These are phyloP conservation scores for Daubentonia madagascariensis DNA, from an alignment of 2,113 vertebrate genomes.

Conservation along the genomic window DNA sequence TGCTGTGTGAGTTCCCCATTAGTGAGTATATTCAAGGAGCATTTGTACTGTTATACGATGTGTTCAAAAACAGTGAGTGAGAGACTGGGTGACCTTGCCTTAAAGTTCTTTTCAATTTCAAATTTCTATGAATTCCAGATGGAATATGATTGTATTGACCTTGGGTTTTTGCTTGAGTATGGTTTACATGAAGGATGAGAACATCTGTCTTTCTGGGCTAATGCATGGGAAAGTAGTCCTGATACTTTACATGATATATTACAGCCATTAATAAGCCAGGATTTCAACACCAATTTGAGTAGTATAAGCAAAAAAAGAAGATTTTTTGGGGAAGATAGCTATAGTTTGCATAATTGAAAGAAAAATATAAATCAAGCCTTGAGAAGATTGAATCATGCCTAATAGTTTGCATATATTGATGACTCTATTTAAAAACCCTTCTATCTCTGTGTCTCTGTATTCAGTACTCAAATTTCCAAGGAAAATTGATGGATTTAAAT, in stretches of 20 bases:
- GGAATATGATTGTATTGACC: not conserved
- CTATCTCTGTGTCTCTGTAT: not conserved
- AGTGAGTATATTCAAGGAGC: not conserved
- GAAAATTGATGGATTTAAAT: not conserved
- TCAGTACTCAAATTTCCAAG: not conserved
- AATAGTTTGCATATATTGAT: too few relatives aligned
- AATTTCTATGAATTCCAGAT: not conserved
- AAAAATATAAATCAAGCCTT: not conserved
- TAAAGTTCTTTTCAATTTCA: slow-evolving; percentile 7
- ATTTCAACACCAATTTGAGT: not conserved
- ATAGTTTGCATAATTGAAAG: not conserved
- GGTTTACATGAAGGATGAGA: not conserved
- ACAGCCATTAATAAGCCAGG: slow-evolving; percentile 18
- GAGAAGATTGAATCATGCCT: not conserved
- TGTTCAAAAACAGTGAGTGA: not conserved
- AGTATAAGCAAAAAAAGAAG: not conserved
- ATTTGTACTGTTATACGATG: not conserved
- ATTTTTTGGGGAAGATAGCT: not conserved
- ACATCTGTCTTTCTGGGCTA: slow-evolving; percentile 29
- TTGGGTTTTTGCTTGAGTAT: slow-evolving; percentile 30
- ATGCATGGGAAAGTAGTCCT: not conserved
- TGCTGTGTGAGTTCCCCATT: not conserved
- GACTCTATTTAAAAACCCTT: not conserved
- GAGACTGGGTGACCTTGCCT: not conserved
- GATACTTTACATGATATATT: slow-evolving; percentile 16